Percentiles rank a stretch among this genome's conserved stretches.
Evolutionary conservation across 2,797 vertebrate species (phyloP).

Genomic region (Gymnothorax javanicus): DNA sequence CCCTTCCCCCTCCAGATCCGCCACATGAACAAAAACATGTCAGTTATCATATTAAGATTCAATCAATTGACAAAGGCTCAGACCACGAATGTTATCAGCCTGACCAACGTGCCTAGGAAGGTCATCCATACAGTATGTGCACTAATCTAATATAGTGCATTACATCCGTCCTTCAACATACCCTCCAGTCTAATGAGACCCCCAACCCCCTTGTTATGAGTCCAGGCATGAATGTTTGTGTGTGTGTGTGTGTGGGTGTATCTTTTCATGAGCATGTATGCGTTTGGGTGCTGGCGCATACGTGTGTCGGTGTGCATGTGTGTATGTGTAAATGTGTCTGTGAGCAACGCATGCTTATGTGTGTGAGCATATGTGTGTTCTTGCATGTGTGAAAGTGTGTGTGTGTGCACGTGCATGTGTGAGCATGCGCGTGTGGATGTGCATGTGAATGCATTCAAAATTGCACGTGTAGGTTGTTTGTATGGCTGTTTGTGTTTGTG

Average conservation of each 20-base stretch:
- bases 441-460: not conserved
- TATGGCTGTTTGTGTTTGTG: not conserved
- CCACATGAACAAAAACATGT: constrained; percentile 2
- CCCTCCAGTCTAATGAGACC: not conserved
- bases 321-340: too few species aligned
- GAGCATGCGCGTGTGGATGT: too few species aligned
- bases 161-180: not conserved
- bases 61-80: constrained; percentile 5
- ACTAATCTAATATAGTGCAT: constrained; percentile 16
- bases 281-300: too few species aligned
- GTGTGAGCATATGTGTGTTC: too few species aligned
- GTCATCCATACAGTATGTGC: not conserved
- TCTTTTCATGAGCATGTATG: not conserved
- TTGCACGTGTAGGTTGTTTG: not conserved
- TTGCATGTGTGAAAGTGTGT: too few species aligned
- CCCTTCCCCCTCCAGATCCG: not conserved
- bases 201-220: not conserved
- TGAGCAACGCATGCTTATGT: not conserved
- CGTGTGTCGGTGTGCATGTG: too few species aligned
- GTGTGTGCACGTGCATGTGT: too few species aligned
- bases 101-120: not conserved
- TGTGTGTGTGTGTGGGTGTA: not conserved
- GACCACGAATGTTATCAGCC: constrained; percentile 14
- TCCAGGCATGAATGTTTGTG: not conserved
- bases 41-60: constrained; percentile 13